phyloP scores from a whole-genome alignment of 1,140 invertebrate species.

The Lerema accius region DNA sequence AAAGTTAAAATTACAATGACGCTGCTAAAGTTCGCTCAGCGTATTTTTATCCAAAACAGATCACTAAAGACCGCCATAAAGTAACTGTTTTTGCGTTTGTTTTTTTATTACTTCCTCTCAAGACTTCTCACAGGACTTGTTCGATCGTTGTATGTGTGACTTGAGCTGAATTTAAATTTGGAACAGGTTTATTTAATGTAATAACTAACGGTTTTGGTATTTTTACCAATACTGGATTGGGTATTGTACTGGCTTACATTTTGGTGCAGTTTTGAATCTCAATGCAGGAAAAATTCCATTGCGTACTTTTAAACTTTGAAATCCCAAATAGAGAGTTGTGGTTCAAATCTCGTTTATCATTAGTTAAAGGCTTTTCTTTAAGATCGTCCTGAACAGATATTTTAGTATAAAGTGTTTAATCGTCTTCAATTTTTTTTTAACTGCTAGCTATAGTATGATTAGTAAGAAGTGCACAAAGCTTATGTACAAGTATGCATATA shows the following conservation, averaged over 20 bases:
- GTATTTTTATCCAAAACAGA: slow-evolving; percentile 31
- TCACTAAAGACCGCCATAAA: slow-evolving; percentile 30
- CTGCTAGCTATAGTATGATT: too few species aligned
- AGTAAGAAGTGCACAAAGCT: too few species aligned
- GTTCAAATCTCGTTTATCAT: too few species aligned
- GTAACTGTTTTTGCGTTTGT: slow-evolving; percentile 28
- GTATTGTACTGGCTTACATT: background rate
- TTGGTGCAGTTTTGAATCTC: too few species aligned
- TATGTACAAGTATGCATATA: too few species aligned
- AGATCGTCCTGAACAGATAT: too few species aligned
- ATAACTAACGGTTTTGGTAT: background rate
- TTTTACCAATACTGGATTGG: background rate
- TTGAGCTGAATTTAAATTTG: background rate
- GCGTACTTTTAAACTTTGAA: too few species aligned
- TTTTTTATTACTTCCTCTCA: slow-evolving; percentile 28
- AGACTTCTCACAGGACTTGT: slow-evolving; percentile 24
- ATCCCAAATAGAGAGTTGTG: too few species aligned
- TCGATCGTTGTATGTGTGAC: background rate
- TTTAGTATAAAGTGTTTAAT: too few species aligned
- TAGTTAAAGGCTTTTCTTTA: too few species aligned
- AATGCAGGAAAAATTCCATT: too few species aligned
- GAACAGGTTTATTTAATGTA: background rate
- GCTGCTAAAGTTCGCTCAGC: background rate
- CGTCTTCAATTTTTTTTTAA: too few species aligned
- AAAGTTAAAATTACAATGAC: background rate